Evolutionary conservation across 1,140 invertebrate species (phyloP), one percentile per base, ranked within the genome.

Genomic region (Drosophila fuyamai): DNA sequence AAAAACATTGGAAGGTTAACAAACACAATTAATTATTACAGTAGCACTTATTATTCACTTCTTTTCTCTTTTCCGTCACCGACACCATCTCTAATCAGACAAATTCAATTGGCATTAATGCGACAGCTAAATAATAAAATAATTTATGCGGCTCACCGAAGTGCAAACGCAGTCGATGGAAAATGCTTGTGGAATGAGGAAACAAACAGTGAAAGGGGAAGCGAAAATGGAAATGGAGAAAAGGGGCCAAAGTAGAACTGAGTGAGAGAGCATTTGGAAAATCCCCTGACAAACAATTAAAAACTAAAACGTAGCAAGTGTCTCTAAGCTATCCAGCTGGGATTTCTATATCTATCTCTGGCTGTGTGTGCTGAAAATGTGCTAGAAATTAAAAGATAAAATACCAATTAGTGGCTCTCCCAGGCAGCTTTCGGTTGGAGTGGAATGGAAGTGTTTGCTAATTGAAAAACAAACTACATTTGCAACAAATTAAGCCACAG

Each of bases 311-410:
- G 67, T 60, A 41, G 58, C 78, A 54, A 76, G 74, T 71, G 66
- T 58, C 68, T 72, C 68, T 72, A 71, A 72, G 68, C 68, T 48
- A 58, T 71, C 54, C 68, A 71, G 65, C 68, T 71, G 68, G 68
- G 68, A 71, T 58, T 70, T 55, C 62, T 67, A 35, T 67, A 55
- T 46, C 35, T 18, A 35, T 54, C 32, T 23, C 35, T 48, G 71
- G 16, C 36, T 47, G 27, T 43, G n/a, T 75, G 54, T 62, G 51
- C 29, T 75, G 74, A 57, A 78, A 78, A 72, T 85, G 53, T 83
- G 70, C 65, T 75, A 53, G 63, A 86, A 85, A 85, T 89, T 88
- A 89, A 89, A 80, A 88, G 83, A 88, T 88, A 89, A 88, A 88
- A 88, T 77, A 83, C 40, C 84, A 88, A 88, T 88, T 88, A 88